phyloP scores from a whole-genome alignment of 2,888 invertebrate species.

The Gastracanthus pulcherrimus region DNA sequence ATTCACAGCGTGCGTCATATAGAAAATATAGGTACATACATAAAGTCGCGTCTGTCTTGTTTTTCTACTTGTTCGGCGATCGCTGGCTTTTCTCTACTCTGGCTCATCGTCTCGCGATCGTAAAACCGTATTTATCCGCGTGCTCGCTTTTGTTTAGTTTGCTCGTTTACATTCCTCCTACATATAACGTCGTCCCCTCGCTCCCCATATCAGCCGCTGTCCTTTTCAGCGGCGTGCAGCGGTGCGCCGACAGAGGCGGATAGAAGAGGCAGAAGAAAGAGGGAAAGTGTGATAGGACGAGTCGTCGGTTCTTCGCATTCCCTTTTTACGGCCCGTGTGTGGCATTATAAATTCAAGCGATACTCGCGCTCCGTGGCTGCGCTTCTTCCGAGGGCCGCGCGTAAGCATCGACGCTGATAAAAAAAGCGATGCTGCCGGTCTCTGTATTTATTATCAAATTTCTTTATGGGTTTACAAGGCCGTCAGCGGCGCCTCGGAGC shows the following conservation, averaged over 20 bases:
- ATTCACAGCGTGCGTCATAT: conserved; percentile 21
- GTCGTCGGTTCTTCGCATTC: conserved; percentile 52
- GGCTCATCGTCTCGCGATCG: conserved; percentile 60
- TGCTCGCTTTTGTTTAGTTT: conserved; percentile 68
- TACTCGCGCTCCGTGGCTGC: conserved; percentile 49
- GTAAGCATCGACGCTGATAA: conserved; percentile 63
- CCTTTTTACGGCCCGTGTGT: conserved; percentile 66
- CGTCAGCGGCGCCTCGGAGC: conserved; percentile 67
- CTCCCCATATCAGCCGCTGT: background rate
- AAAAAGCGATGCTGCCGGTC: conserved; percentile 60
- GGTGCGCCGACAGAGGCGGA: too few relatives aligned
- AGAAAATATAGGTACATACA: conserved; percentile 23
- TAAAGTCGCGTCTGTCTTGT: conserved; percentile 52
- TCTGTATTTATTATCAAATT: conserved; percentile 75
- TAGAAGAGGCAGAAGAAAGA: conserved; percentile 11
- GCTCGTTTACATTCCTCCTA: conserved; percentile 61
- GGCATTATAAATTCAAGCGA: conserved; percentile 73
- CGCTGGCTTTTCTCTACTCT: too few relatives aligned
- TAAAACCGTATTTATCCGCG: conserved; percentile 67
- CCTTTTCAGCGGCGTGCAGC: background rate
- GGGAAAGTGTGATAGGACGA: conserved; percentile 56
- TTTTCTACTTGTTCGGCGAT: conserved; percentile 42
- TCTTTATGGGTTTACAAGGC: conserved; percentile 76
- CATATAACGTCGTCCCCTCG: conserved; percentile 14
- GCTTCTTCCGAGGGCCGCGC: conserved; percentile 8